Base-by-base conservation (phyloP, 2,797 vertebrate species). In the Molothrus ater region DNA sequence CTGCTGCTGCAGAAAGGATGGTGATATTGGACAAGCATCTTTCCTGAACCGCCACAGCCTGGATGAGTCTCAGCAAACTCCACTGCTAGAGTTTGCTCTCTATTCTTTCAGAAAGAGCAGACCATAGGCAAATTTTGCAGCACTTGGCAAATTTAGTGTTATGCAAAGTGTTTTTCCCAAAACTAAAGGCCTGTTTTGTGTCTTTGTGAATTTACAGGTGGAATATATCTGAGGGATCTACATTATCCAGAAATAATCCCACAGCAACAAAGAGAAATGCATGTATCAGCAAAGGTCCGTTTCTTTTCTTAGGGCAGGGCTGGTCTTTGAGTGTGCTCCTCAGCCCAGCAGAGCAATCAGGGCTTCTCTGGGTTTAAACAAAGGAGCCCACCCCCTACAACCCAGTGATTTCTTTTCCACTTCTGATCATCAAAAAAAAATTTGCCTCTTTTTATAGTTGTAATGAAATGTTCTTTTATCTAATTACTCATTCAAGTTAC, bases 401-500 rank as follows among this genome's bases (percentile, higher is more conserved):
- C 7, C 16, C 45, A 54, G 47, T 43, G 38, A 71, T 89, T 92
- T 74, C 12, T 75, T 88, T 88, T 85, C 76, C 45, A 74, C 34
- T 80, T 91, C 32, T 80, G 79, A 68, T 40, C 0, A 0, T 83
- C 71, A 54, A 89, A 87, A n/a, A 86, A 17, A 38, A 63, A 86
- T 82, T 91, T 81, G 9, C 14, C 11, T 74, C 15, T n/a, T 92
- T 87, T 92, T 86, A 13, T 18, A 69, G 10, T 71, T 89, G 45
- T 29, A 86, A 92, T 78, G n/a, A 85, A 94, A 92, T 25, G 25
- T 54, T 91, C 9, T 86, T 88, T 71, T 68, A 38, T 53, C 17
- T 72, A 92, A 94, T 93, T 74, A 61, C 34, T 87, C 57, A 40
- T 59, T 89, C 81, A 78, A 91, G 54, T 59, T 75, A 48, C 36